Conservation (phyloP, 2,797 vertebrate genomes). For the Taenioides sp. region DNA sequence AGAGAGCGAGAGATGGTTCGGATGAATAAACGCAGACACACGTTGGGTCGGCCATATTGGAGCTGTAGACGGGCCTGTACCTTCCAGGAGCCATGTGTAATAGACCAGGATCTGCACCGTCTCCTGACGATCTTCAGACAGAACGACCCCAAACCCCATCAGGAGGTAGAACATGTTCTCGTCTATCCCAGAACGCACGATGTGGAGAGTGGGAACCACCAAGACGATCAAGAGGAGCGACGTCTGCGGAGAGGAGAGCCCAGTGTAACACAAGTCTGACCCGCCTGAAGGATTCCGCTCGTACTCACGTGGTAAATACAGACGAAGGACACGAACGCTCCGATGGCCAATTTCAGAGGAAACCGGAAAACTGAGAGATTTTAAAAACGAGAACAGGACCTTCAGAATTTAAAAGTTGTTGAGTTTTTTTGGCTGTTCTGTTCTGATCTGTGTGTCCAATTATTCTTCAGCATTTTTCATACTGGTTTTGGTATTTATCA, state of each 20-base stretch:
- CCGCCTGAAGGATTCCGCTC: background rate
- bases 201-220: constrained; percentile 86
- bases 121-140: constrained; percentile 85
- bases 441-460: too few species aligned
- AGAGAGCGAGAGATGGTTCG: too few species aligned
- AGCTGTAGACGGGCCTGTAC: constrained; percentile 54
- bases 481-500: too few species aligned
- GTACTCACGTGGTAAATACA: constrained; percentile 88
- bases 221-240: constrained; percentile 84
- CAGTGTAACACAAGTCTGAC: background rate
- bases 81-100: constrained; percentile 91
- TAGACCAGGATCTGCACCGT: constrained; percentile 85
- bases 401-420: too few species aligned
- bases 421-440: too few species aligned
- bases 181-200: constrained; percentile 83
- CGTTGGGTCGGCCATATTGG: too few species aligned
- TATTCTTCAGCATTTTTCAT: too few species aligned
- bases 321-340: constrained; percentile 77
- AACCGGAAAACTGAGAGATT: constrained; percentile 82
- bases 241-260: constrained; percentile 69
- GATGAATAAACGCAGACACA: too few species aligned
- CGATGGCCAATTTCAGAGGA: constrained; percentile 84
- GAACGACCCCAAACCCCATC: constrained; percentile 85
- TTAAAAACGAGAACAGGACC: background rate
- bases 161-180: constrained; percentile 88